These are phyloP conservation scores for Thinocorus orbignyianus DNA, from an alignment of 2,113 vertebrate genomes.

Conservation along the genomic window DNA sequence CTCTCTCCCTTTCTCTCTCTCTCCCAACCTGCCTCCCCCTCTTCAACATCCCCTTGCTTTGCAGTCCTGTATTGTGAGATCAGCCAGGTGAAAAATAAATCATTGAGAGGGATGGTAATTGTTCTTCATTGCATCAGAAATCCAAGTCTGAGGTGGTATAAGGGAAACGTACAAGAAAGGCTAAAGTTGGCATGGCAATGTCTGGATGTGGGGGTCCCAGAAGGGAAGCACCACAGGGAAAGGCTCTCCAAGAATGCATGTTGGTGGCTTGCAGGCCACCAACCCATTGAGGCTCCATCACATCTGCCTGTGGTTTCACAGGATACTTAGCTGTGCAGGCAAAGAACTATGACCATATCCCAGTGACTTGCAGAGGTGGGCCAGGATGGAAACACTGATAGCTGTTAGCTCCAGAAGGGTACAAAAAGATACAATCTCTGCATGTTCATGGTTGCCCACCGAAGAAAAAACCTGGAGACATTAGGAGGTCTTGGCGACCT, in stretches of 20 bases:
- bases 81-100: neutral
- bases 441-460: rapidly evolving
- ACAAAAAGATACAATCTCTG: neutral
- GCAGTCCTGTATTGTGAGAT: neutral
- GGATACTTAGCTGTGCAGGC: neutral
- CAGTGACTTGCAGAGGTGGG: neutral
- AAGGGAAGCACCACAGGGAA: neutral
- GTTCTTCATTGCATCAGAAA: neutral
- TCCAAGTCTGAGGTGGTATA: neutral
- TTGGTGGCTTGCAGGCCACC: neutral
- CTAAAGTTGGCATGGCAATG: neutral
- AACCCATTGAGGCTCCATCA: rapidly evolving
- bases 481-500: neutral
- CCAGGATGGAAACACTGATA: no score
- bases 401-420: neutral
- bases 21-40: no score
- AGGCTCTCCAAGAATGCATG: neutral
- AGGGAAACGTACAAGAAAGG: neutral
- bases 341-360: neutral
- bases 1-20: neutral
- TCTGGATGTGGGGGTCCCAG: neutral
- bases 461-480: neutral
- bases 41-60: neutral
- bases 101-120: neutral
- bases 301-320: neutral